phyloP scores from a whole-genome alignment of 2,113 vertebrate genomes.

The Phainopepla nitens region DNA sequence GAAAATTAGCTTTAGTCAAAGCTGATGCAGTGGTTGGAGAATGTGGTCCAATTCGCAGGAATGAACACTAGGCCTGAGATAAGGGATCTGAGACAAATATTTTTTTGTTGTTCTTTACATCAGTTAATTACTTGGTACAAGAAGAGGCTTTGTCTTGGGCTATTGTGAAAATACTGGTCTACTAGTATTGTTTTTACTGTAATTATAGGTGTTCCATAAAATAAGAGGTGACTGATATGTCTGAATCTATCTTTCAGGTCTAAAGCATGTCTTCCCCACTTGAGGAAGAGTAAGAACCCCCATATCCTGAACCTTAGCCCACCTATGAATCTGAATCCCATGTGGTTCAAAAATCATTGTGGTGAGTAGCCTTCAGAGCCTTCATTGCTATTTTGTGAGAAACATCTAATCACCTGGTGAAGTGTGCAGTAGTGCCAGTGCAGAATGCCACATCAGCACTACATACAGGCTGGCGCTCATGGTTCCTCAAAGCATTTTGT shows the following conservation, averaged over 20 bases:
- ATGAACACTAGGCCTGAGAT: background rate
- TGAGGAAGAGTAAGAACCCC: slow-evolving; percentile 86
- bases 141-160: background rate
- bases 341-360: slow-evolving; percentile 97
- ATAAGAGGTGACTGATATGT: background rate
- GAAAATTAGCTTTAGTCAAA: background rate
- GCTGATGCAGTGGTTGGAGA: background rate
- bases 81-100: background rate
- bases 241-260: slow-evolving; percentile 76
- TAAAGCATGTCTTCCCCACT: slow-evolving; percentile 89
- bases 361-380: slow-evolving; percentile 62
- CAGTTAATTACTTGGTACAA: background rate
- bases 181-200: background rate
- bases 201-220: background rate
- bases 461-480: background rate
- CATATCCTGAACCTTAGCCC: slow-evolving; percentile 96
- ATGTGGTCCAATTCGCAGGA: background rate
- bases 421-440: background rate
- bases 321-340: slow-evolving; percentile 90
- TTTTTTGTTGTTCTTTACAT: background rate
- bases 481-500: background rate
- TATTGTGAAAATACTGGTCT: background rate
- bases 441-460: background rate
- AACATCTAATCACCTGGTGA: background rate
- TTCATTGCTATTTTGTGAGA: background rate